Percentiles rank a stretch among this genome's conserved stretches.
phyloP scores from a whole-genome alignment of 1,140 invertebrate species.

The Vanessa atalanta region DNA sequence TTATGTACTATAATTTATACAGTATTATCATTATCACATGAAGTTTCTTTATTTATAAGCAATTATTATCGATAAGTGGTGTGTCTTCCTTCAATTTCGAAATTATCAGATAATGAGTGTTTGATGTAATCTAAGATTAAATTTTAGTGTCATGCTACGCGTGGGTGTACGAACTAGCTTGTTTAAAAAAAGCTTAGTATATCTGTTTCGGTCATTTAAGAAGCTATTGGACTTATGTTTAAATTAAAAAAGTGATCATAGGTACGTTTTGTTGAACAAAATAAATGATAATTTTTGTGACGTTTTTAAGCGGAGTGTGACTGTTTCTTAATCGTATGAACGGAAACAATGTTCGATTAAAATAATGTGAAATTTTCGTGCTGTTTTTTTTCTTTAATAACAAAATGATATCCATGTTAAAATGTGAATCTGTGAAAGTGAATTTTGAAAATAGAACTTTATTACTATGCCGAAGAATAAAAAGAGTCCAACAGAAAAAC shows the following conservation, averaged over 20 bases:
- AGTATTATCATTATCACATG: background rate
- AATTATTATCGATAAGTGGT: background rate
- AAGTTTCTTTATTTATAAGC: constrained; percentile 3
- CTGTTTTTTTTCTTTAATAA: background rate
- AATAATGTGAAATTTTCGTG: background rate
- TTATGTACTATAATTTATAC: too few species aligned
- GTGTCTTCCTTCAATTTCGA: background rate
- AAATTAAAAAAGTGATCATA: too few species aligned
- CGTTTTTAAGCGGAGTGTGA: too few species aligned
- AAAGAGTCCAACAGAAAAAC: constrained; percentile 45
- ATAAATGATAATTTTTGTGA: too few species aligned
- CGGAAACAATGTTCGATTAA: background rate
- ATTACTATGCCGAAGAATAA: constrained; percentile 30
- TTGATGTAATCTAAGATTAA: constrained; percentile 3
- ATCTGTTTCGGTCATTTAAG: too few species aligned
- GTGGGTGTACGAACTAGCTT: background rate
- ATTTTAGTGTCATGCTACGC: background rate
- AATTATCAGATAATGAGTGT: constrained; percentile 8
- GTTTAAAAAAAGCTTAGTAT: background rate
- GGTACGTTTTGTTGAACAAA: too few species aligned
- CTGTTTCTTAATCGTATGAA: too few species aligned
- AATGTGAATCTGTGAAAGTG: constrained; percentile 14
- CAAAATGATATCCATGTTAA: constrained; percentile 1
- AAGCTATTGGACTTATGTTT: too few species aligned
- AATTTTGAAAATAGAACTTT: background rate